Percentiles rank a stretch among this genome's conserved stretches.
phyloP scores from a whole-genome alignment of 1,140 invertebrate genomes.

The Hesperophylax magnus region DNA sequence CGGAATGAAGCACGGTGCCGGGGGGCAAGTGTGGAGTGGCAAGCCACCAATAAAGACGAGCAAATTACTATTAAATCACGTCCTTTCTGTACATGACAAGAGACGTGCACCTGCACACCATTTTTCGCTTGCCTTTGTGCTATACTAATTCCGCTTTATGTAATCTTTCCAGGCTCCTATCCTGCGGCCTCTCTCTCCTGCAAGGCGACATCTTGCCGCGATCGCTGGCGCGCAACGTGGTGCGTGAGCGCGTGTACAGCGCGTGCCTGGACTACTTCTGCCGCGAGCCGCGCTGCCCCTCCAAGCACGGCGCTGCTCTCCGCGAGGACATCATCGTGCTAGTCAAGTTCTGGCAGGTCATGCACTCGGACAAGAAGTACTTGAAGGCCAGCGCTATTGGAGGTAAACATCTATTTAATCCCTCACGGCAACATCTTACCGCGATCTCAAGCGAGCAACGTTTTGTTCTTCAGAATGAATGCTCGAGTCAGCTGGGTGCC shows the following conservation, averaged over 20 bases:
- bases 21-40: too few species aligned
- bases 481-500: too few species aligned
- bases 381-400: constrained; percentile 83
- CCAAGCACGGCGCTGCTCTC: constrained; percentile 82
- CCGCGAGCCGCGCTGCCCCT: constrained; percentile 86
- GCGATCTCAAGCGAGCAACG: too few species aligned
- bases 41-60: too few species aligned
- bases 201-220: constrained; percentile 93
- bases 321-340: constrained; percentile 92
- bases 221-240: constrained; percentile 91
- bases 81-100: too few species aligned
- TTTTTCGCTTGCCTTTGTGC: neutral
- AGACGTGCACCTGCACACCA: neutral
- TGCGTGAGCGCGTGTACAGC: constrained; percentile 95
- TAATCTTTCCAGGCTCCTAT: constrained; percentile 81
- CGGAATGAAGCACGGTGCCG: too few species aligned
- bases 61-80: too few species aligned
- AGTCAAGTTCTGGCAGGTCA: constrained; percentile 96
- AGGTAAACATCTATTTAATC: too few species aligned
- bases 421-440: too few species aligned
- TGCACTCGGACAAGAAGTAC: constrained; percentile 98
- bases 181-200: constrained; percentile 91
- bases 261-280: constrained; percentile 97
- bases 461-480: too few species aligned
- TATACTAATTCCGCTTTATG: constrained; percentile 39